These are phyloP conservation scores for Terebella lapidaria DNA, from an alignment of 2,888 invertebrate genomes.

Conservation along the genomic window DNA sequence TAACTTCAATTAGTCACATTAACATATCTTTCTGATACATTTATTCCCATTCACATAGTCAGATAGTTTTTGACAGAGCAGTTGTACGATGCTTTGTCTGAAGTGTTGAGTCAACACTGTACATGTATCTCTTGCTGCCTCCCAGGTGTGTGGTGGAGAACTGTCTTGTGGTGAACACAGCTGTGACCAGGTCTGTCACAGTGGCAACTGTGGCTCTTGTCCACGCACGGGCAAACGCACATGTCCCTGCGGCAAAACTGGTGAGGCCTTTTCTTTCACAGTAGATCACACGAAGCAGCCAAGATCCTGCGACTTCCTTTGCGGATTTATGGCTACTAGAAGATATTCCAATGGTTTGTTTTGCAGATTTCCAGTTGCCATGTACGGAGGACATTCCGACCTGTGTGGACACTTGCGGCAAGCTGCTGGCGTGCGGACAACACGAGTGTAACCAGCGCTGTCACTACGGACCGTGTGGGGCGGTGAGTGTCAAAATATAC, in stretches of 20 bases:
- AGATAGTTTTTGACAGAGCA: too few relatives aligned
- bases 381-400: conserved; percentile 77
- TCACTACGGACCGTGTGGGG: conserved; percentile 71
- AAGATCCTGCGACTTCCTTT: too few relatives aligned
- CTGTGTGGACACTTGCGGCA: conserved; percentile 71
- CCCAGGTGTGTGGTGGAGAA: conserved; percentile 57
- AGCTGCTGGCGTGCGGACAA: conserved; percentile 65
- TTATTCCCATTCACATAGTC: too few relatives aligned
- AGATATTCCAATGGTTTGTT: background rate
- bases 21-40: too few relatives aligned
- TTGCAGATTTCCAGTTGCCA: conserved; percentile 60
- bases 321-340: background rate
- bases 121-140: too few relatives aligned
- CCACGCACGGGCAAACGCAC: conserved; percentile 60
- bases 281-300: too few relatives aligned
- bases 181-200: conserved; percentile 73
- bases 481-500: too few relatives aligned
- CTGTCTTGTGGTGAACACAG: conserved; percentile 74
- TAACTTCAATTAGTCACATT: too few relatives aligned
- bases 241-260: conserved; percentile 80
- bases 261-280: too few relatives aligned
- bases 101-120: too few relatives aligned
- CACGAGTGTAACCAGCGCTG: conserved; percentile 71
- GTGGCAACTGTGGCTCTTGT: conserved; percentile 56
- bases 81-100: too few relatives aligned